Percentiles rank a stretch among this genome's conserved stretches.
Conservation (phyloP, 2,797 vertebrate genomes). For the Triplophysa yarkandensis region DNA sequence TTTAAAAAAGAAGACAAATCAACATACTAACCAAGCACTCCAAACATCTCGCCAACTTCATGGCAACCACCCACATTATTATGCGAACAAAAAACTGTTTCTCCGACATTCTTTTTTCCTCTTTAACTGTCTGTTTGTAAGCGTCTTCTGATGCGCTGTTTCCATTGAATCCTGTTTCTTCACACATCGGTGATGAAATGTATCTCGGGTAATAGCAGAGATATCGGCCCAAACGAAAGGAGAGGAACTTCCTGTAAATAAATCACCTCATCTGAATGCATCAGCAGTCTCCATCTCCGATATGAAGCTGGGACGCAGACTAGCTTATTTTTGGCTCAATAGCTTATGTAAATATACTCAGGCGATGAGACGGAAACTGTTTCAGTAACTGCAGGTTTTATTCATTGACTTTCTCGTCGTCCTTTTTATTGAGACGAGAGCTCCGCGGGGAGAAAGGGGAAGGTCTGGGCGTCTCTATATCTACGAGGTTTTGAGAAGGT, state of each 20-base stretch:
- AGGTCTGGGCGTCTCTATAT: background rate
- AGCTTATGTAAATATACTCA: conserved; percentile 30
- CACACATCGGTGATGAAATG: background rate
- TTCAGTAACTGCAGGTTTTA: conserved; percentile 18
- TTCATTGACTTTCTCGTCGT: conserved; percentile 11
- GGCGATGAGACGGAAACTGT: background rate
- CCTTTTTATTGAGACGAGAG: conserved; percentile 11
- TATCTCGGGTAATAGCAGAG: conserved; percentile 6
- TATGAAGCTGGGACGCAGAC: background rate
- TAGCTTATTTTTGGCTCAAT: conserved; percentile 8
- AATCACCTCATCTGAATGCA: conserved; percentile 19
- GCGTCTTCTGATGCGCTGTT: background rate
- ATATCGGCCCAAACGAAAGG: background rate
- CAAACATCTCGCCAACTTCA: background rate
- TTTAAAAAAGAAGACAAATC: background rate
- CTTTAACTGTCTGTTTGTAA: background rate
- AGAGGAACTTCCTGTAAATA: conserved; percentile 22
- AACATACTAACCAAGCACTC: background rate
- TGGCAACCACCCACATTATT: background rate
- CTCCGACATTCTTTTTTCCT: background rate
- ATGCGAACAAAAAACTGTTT: background rate
- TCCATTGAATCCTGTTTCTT: background rate
- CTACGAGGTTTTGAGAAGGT: conserved; percentile 21
- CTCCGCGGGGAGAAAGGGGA: conserved; percentile 3
- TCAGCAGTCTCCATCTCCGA: background rate